Percentiles rank a stretch among this genome's conserved stretches.
Evolutionary conservation across 2,888 invertebrate species (phyloP).

Genomic region (Tenodera sinensis): DNA sequence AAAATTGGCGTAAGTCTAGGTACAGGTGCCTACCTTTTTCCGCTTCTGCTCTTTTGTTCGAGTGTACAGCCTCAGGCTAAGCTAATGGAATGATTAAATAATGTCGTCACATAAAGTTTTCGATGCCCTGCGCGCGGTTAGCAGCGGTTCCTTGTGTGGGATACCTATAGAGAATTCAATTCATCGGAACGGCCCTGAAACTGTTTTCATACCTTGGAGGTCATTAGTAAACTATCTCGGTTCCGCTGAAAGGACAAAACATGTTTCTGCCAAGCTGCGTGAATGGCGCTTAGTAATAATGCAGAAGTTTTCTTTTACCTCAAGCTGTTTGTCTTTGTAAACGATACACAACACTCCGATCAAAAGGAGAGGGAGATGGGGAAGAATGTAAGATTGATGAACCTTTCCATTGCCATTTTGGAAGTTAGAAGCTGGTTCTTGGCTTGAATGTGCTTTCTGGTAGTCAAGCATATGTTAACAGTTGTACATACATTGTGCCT

Average conservation of each 20-base stretch:
- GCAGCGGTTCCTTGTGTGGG: background rate
- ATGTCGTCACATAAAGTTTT: background rate
- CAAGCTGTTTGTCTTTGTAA: background rate
- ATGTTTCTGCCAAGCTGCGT: background rate
- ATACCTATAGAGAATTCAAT: background rate
- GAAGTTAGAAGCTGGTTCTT: background rate
- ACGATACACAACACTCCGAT: background rate
- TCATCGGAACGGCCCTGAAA: background rate
- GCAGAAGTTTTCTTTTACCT: background rate
- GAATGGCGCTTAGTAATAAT: background rate
- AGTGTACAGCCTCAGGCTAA: background rate
- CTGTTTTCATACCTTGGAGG: background rate
- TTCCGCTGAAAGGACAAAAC: background rate
- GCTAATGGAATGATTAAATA: background rate
- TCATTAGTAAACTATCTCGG: background rate
- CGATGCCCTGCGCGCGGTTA: background rate
- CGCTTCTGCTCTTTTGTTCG: too few relatives aligned
- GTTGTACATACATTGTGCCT: background rate
- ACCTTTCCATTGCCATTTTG: background rate
- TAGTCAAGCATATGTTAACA: background rate
- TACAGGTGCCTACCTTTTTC: too few relatives aligned
- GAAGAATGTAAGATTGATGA: background rate
- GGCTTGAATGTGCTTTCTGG: background rate
- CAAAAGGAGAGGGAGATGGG: background rate
- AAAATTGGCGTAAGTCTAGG: too few relatives aligned